These are phyloP conservation scores for Acropora tenuis DNA, from an alignment of 64 coral and sea anemone genomes.

Conservation along the genomic window DNA sequence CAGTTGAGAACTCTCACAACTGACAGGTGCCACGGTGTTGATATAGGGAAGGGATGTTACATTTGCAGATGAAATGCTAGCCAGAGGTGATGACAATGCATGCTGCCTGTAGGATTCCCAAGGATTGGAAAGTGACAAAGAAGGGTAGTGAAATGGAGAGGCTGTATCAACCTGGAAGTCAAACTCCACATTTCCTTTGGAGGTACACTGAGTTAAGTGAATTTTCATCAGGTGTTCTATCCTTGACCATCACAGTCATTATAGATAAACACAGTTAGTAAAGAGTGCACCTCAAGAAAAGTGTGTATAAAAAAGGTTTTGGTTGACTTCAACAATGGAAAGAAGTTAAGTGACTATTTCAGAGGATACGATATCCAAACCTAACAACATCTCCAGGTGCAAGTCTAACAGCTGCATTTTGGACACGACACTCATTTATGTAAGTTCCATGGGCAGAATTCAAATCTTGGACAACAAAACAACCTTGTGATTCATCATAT, in stretches of 20 bases:
- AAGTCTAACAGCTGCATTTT: conserved; percentile 88
- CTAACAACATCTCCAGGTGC: conserved; percentile 83
- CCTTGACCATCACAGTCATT: no score
- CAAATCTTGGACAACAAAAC: conserved; percentile 83
- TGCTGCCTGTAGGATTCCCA: conserved; percentile 23
- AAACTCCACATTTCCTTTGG: conserved; percentile 73
- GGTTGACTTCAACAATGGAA: not conserved
- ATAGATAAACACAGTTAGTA: no score
- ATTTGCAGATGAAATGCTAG: not conserved
- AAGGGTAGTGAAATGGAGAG: conserved; percentile 45
- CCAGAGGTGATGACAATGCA: conserved; percentile 6
- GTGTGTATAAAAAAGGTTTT: not conserved
- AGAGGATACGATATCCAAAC: conserved; percentile 97
- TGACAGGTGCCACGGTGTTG: not conserved
- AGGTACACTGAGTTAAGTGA: conserved; percentile 45
- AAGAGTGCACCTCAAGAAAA: no score
- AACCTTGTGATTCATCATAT: conserved; percentile 71
- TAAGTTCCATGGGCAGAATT: conserved; percentile 92
- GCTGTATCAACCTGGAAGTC: conserved; percentile 73
- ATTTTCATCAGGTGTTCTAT: not conserved
- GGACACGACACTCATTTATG: conserved; percentile 86
- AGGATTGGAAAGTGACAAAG: conserved; percentile 32
- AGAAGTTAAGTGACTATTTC: not conserved
- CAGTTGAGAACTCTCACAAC: conserved; percentile 21
- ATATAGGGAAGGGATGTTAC: conserved; percentile 70